Conservation (phyloP, 2,113 vertebrate genomes). For the Psophia crepitans region DNA sequence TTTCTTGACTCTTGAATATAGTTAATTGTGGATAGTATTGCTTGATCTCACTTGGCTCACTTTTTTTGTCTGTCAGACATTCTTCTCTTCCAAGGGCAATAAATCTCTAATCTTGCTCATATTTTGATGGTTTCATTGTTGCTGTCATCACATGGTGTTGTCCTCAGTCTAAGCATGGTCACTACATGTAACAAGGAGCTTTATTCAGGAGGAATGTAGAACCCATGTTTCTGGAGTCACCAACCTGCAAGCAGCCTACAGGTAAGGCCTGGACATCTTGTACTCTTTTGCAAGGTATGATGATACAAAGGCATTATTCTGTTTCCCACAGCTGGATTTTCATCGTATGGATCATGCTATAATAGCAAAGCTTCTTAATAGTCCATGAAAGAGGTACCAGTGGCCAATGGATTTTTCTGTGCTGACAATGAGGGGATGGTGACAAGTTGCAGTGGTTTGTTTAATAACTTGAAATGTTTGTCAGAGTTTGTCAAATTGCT, state of each 20-base stretch:
- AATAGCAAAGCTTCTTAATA: not conserved
- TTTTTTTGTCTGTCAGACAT: not conserved
- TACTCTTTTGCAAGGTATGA: not conserved
- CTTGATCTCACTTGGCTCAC: not conserved
- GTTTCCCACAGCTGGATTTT: not conserved
- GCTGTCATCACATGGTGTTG: fast-evolving
- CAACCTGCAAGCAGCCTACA: not conserved
- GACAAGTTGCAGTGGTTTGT: not conserved
- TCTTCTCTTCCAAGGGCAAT: not conserved
- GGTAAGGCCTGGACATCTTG: fast-evolving
- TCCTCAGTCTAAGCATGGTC: not conserved
- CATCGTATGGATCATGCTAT: not conserved
- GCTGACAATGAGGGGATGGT: not conserved
- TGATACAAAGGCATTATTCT: not conserved
- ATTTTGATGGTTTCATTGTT: not conserved
- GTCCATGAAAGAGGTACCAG: not conserved
- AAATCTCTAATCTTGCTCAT: not conserved
- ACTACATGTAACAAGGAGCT: not conserved
- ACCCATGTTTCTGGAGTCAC: not conserved
- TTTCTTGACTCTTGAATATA: not conserved
- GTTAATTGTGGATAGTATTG: not conserved
- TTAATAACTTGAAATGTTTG: not conserved
- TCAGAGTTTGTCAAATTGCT: not conserved
- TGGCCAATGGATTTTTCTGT: not conserved
- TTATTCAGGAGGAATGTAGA: not conserved